phyloP scores from a whole-genome alignment of 2,113 vertebrate species.

The Rhinogobius similis region DNA sequence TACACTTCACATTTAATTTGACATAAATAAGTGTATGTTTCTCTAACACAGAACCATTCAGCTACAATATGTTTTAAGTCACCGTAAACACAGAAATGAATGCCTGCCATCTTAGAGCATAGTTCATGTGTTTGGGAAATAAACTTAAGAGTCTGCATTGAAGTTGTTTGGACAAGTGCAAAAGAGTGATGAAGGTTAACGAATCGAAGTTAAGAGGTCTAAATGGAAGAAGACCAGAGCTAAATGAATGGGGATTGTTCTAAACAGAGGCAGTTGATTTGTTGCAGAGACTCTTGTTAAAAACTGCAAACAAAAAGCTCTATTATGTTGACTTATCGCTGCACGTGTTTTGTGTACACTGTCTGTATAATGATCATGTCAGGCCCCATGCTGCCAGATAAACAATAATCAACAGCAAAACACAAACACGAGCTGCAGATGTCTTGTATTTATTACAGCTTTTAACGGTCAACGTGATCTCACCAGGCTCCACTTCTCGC shows the following conservation, averaged over 20 bases:
- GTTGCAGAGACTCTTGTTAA: not conserved
- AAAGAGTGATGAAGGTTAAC: not conserved
- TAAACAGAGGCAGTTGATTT: not conserved
- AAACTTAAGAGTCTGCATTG: not conserved
- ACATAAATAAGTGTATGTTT: too few relatives aligned
- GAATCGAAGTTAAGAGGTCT: not conserved
- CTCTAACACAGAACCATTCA: too few relatives aligned
- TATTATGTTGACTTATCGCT: not conserved
- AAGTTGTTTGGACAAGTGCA: not conserved
- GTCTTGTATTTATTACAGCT: constrained; percentile 4
- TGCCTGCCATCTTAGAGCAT: not conserved
- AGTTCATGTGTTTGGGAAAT: not conserved
- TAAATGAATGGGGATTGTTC: not conserved
- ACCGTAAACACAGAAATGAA: too few relatives aligned
- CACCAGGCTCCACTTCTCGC: not conserved
- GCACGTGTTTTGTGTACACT: not conserved
- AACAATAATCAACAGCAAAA: constrained; percentile 1
- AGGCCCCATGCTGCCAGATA: not conserved
- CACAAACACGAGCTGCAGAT: constrained; percentile 5
- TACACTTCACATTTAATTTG: too few relatives aligned
- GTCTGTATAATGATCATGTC: not conserved
- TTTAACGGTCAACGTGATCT: constrained; percentile 3
- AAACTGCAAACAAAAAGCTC: not conserved
- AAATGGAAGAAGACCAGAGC: not conserved
- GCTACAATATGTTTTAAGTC: too few relatives aligned